These are phyloP conservation scores for Bufo bufo DNA, from an alignment of 2,113 vertebrate species.

Conservation along the genomic window DNA sequence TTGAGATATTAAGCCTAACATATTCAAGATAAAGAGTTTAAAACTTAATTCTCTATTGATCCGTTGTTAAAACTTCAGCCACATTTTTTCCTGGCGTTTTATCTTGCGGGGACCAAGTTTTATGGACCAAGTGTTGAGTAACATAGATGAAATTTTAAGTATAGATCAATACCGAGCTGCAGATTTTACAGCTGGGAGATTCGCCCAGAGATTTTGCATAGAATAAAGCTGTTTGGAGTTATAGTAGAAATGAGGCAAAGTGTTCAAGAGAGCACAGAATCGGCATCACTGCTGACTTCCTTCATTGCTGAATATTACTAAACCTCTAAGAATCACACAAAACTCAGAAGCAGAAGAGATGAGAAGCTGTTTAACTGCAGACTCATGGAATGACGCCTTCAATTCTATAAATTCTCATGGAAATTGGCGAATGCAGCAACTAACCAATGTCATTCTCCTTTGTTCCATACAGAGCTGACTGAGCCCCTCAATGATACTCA, in stretches of 20 bases:
- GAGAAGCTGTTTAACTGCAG: conserved; percentile 17
- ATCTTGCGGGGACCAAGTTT: background rate
- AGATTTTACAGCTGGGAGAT: conserved; percentile 31
- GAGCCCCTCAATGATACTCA: background rate
- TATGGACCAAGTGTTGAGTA: conserved; percentile 49
- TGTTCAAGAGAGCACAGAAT: background rate
- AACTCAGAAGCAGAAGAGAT: conserved; percentile 11
- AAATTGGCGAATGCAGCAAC: background rate
- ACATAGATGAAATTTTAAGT: conserved; percentile 52
- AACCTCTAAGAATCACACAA: conserved; percentile 1
- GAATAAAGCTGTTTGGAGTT: background rate
- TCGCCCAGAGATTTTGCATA: background rate
- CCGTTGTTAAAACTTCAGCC: conserved; percentile 43
- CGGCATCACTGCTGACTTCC: background rate
- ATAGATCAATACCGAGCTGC: conserved; percentile 40
- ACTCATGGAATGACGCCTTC: conserved; percentile 8
- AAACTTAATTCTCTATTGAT: conserved; percentile 49
- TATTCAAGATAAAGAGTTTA: conserved; percentile 53
- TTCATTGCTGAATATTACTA: background rate
- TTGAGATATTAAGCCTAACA: conserved; percentile 36
- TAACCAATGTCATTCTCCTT: background rate
- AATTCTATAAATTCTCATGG: conserved; percentile 9
- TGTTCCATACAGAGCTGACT: conserved; percentile 5
- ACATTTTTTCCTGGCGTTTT: conserved; percentile 20
- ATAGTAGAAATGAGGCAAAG: background rate